Evolutionary conservation across 2,888 invertebrate species (phyloP).

Genomic region (Stomorhina lunata): DNA sequence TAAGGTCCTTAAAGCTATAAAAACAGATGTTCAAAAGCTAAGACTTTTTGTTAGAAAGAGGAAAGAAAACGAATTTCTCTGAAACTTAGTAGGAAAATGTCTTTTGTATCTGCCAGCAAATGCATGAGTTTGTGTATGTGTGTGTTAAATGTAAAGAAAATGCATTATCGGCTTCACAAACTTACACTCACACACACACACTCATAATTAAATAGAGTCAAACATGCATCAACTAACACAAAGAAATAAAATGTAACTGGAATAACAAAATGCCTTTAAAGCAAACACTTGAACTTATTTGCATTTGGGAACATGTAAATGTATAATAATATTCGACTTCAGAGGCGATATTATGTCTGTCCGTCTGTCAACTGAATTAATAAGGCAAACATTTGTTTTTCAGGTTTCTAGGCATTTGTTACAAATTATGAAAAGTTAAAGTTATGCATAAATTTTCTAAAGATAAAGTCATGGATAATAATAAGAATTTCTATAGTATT

Average conservation of each 20-base stretch:
- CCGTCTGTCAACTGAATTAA: too few species aligned
- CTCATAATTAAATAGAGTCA: neutral
- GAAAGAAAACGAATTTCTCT: neutral
- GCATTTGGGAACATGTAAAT: slow-evolving; percentile 49
- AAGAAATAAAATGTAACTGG: neutral
- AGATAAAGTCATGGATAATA: too few species aligned
- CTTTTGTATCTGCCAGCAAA: too few species aligned
- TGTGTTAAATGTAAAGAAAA: slow-evolving; percentile 25
- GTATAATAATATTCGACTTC: slow-evolving; percentile 42
- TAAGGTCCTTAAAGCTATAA: slow-evolving; percentile 57
- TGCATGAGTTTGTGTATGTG: too few species aligned
- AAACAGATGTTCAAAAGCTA: slow-evolving; percentile 49
- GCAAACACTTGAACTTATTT: slow-evolving; percentile 60
- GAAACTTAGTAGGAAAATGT: neutral
- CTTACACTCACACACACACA: neutral
- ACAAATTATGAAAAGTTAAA: too few species aligned
- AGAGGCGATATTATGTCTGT: slow-evolving; percentile 16
- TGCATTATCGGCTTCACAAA: slow-evolving; percentile 1
- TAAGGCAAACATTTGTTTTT: too few species aligned
- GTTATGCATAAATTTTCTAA: too few species aligned
- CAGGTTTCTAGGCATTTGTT: too few species aligned
- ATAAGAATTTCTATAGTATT: too few species aligned
- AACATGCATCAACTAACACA: neutral
- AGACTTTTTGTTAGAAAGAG: neutral
- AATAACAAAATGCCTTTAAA: slow-evolving; percentile 21